A percentile compares a stretch with the other conserved stretches of the same genome.
Conservation (phyloP, 2,113 vertebrate genomes). For the Cervus canadensis region DNA sequence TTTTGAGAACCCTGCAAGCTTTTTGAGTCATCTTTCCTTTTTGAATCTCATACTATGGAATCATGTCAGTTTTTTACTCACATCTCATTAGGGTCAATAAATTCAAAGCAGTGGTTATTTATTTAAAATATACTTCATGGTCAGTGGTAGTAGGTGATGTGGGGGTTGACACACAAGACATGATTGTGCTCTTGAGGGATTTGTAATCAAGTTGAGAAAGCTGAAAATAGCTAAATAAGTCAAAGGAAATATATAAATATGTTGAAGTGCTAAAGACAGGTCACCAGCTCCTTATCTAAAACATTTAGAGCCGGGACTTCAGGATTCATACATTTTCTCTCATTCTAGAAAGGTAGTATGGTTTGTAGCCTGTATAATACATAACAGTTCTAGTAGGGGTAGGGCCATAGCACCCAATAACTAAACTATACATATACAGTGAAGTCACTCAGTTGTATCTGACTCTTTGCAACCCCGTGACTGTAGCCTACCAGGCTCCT, state of each 20-base stretch:
- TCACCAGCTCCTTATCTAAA: not conserved
- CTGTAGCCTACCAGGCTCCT: too few relatives aligned
- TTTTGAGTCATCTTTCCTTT: conserved; percentile 2
- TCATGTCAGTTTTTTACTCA: not conserved
- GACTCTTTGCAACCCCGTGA: too few relatives aligned
- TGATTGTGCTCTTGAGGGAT: not conserved
- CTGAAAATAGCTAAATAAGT: not conserved
- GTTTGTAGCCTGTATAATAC: not conserved
- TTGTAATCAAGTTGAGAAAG: conserved; percentile 33
- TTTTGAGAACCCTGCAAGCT: not conserved
- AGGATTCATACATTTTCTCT: not conserved
- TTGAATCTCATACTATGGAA: not conserved
- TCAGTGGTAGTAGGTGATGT: not conserved
- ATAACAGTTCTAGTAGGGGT: not conserved
- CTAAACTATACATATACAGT: not conserved
- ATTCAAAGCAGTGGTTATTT: conserved; percentile 24
- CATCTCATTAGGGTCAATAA: not conserved
- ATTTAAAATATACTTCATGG: not conserved
- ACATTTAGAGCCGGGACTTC: not conserved
- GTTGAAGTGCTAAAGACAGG: not conserved
- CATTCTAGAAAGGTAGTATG: not conserved
- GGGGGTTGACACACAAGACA: not conserved
- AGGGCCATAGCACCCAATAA: not conserved
- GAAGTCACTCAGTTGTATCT: too few relatives aligned
- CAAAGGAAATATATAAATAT: conserved; percentile 1